A percentile compares a stretch with the other conserved stretches of the same genome.
These are phyloP conservation scores for Limnodromus scolopaceus DNA, from an alignment of 2,797 vertebrate species.

Conservation along the genomic window DNA sequence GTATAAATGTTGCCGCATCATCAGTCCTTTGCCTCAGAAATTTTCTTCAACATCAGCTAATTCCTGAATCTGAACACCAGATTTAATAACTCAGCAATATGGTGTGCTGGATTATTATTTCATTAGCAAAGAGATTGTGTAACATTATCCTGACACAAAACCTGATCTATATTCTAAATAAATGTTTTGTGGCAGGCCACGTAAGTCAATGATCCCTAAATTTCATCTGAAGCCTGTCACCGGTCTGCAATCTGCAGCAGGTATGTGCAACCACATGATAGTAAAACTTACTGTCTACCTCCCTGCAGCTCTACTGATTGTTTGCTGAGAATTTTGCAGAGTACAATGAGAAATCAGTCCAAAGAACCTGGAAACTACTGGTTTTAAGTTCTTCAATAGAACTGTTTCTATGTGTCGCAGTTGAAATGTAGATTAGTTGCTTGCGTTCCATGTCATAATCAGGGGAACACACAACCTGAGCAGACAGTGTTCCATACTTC, in stretches of 20 bases:
- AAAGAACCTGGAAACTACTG: neutral
- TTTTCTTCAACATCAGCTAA: slow-evolving; percentile 24
- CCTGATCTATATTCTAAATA: neutral
- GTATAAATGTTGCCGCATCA: neutral
- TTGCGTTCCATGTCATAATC: neutral
- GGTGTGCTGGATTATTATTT: neutral
- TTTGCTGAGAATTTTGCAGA: neutral
- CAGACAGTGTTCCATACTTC: neutral
- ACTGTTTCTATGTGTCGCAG: neutral
- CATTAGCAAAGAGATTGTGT: neutral
- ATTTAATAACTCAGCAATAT: slow-evolving; percentile 1
- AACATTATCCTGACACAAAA: neutral
- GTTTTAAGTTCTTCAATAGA: neutral
- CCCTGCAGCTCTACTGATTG: neutral
- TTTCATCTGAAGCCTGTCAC: neutral
- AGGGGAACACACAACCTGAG: neutral
- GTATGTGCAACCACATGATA: neutral
- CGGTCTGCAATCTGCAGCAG: neutral
- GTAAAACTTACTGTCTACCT: neutral
- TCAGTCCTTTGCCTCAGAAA: neutral
- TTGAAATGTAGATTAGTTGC: neutral
- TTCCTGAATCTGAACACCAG: neutral
- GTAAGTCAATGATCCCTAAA: neutral
- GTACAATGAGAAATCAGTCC: neutral
- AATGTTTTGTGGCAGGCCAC: neutral